Percentiles rank a stretch among this genome's conserved stretches.
Conservation (phyloP, 2,113 vertebrate genomes). For the Antechinus flavipes region DNA sequence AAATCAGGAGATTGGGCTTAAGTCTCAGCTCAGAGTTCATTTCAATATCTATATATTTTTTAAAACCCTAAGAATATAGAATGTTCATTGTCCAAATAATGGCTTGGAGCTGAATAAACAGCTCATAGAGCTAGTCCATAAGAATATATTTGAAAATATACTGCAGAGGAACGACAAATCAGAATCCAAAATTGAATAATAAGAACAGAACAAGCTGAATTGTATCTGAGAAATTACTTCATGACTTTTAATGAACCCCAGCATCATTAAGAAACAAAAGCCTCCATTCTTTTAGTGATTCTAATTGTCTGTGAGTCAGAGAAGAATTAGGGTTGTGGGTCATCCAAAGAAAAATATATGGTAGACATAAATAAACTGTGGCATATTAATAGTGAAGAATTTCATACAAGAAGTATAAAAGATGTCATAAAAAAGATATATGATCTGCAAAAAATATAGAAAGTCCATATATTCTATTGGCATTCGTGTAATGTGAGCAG, state of each 20-base stretch:
- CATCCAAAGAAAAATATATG: too few relatives aligned
- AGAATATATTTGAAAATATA: not conserved
- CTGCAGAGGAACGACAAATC: not conserved
- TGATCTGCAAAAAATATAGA: too few relatives aligned
- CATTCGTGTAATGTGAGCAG: not conserved
- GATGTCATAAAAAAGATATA: too few relatives aligned
- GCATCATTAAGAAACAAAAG: not conserved
- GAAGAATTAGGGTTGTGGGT: not conserved
- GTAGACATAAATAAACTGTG: too few relatives aligned
- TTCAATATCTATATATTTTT: not conserved
- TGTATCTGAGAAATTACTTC: not conserved
- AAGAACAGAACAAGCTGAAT: not conserved
- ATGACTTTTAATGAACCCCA: not conserved
- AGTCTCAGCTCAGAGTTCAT: not conserved
- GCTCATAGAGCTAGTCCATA: not conserved
- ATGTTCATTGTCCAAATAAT: not conserved
- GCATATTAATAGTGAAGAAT: too few relatives aligned
- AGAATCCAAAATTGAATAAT: not conserved
- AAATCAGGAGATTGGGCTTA: not conserved
- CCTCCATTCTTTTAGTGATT: too few relatives aligned
- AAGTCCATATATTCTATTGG: too few relatives aligned
- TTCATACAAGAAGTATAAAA: too few relatives aligned
- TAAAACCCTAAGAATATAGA: not conserved
- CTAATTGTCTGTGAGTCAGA: not conserved
- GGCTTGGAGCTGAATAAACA: not conserved